Conservation (phyloP, 37 sponge, comb jelly and placozoan species). For the Crambe crambe region DNA sequence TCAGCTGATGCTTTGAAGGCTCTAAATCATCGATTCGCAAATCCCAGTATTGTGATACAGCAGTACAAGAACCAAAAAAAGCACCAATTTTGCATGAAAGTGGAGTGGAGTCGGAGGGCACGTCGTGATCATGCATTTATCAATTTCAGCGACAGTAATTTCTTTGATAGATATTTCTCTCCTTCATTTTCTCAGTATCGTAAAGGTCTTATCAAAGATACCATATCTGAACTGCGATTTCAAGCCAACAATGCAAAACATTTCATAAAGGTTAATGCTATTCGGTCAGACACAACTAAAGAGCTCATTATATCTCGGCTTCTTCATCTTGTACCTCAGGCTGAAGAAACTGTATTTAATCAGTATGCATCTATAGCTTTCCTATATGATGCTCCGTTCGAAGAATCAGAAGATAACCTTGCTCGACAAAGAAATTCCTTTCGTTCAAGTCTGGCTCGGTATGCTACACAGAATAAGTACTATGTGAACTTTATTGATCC, state of each 20-base stretch:
- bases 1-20: constrained; percentile 41
- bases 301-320: background rate
- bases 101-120: constrained; percentile 58
- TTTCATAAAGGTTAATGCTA: background rate
- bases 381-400: background rate
- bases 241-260: no score
- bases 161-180: no score
- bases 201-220: no score
- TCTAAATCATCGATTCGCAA: background rate
- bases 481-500: background rate
- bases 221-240: background rate
- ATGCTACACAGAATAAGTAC: background rate
- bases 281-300: background rate
- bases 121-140: constrained; percentile 44
- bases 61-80: background rate
- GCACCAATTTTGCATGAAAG: constrained; percentile 12
- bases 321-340: background rate
- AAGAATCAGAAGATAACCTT: background rate
- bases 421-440: background rate
- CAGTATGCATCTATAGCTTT: background rate
- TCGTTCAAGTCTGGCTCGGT: background rate
- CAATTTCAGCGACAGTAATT: no score
- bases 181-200: no score
- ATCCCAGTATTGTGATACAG: background rate
- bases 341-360: background rate